Evolutionary conservation across 2,113 vertebrate genomes (phyloP).

Genomic region (Morone chrysops): DNA sequence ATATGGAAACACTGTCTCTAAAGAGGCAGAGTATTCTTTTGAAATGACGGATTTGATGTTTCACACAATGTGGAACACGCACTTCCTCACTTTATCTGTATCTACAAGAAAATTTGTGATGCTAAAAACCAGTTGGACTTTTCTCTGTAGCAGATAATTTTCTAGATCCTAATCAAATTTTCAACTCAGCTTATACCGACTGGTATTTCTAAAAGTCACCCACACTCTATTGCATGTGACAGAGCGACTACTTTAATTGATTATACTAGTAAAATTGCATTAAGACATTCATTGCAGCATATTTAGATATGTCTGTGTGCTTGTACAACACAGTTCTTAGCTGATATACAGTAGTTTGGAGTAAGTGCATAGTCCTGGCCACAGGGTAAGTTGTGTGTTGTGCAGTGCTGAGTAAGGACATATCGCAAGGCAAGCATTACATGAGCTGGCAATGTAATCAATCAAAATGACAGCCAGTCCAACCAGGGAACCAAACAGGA

Average conservation of each 20-base stretch:
- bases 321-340: not conserved
- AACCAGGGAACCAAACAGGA: conserved; percentile 52
- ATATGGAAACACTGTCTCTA: conserved; percentile 15
- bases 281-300: not conserved
- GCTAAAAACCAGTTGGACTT: not conserved
- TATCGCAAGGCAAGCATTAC: conserved; percentile 73
- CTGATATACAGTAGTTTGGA: conserved; percentile 24
- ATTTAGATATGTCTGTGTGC: conserved; percentile 15
- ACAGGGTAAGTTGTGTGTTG: conserved; percentile 25
- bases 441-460: conserved; percentile 72
- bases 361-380: not conserved
- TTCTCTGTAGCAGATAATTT: conserved; percentile 12
- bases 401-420: conserved; percentile 44
- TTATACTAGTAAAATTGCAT: not conserved
- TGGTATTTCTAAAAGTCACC: conserved; percentile 20
- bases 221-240: not conserved
- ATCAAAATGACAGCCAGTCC: conserved; percentile 75
- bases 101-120: not conserved
- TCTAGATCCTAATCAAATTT: conserved; percentile 9
- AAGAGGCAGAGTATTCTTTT: conserved; percentile 31
- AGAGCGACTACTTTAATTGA: not conserved
- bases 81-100: not conserved
- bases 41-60: conserved; percentile 44
- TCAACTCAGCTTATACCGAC: not conserved
- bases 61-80: conserved; percentile 23